These are phyloP conservation scores for Archilochus colubris DNA, from an alignment of 2,113 vertebrate species.

Conservation along the genomic window DNA sequence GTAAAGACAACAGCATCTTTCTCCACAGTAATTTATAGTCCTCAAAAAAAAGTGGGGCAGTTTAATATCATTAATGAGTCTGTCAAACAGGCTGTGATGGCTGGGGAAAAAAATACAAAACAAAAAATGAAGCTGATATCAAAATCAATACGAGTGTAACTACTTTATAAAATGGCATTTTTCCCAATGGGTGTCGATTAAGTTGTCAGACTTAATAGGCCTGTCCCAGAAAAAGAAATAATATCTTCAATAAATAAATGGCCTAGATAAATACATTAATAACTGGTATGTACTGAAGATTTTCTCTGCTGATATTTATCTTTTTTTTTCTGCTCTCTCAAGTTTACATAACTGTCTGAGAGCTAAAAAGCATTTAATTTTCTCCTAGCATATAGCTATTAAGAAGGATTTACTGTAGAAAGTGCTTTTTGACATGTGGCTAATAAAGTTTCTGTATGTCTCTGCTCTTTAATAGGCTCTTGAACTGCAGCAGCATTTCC, in stretches of 20 bases:
- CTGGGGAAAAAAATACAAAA: slow-evolving; percentile 8
- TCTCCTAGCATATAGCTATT: slow-evolving; percentile 33
- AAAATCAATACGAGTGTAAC: slow-evolving; percentile 66
- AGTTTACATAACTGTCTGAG: slow-evolving; percentile 61
- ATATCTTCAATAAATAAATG: slow-evolving; percentile 48
- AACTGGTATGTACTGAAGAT: neutral
- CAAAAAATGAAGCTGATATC: slow-evolving; percentile 54
- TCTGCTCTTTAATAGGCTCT: neutral
- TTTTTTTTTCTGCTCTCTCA: slow-evolving; percentile 25
- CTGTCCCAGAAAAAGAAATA: slow-evolving; percentile 44
- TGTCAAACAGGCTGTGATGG: slow-evolving; percentile 53
- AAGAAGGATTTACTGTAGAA: slow-evolving; percentile 52
- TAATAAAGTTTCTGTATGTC: slow-evolving; percentile 49
- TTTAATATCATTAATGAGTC: slow-evolving; percentile 59
- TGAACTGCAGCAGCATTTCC: neutral
- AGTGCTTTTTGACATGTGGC: slow-evolving; percentile 49
- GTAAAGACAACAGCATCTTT: slow-evolving; percentile 45
- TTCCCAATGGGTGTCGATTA: slow-evolving; percentile 65
- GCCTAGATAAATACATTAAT: slow-evolving; percentile 55
- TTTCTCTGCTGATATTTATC: neutral
- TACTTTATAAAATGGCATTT: slow-evolving; percentile 29
- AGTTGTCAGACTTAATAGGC: slow-evolving; percentile 68
- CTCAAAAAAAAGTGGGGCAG: slow-evolving; percentile 28
- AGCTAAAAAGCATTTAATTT: slow-evolving; percentile 64
- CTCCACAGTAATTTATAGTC: slow-evolving; percentile 50